These are phyloP conservation scores for Erannis defoliaria DNA, from an alignment of 2,888 invertebrate species.

Conservation along the genomic window DNA sequence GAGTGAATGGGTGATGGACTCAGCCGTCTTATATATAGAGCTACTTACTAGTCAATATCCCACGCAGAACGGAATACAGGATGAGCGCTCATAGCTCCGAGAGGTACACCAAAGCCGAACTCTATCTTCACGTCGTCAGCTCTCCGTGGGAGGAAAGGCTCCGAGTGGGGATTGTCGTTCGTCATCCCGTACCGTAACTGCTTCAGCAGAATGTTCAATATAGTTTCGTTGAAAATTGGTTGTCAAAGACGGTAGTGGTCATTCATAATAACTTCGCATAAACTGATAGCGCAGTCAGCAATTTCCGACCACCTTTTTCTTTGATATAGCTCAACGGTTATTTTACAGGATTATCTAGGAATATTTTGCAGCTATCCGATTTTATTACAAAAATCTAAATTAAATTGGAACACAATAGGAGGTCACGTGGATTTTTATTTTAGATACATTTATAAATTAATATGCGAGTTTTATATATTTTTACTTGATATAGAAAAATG, in stretches of 20 bases:
- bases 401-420: too few relatives aligned
- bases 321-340: too few relatives aligned
- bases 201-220: not conserved
- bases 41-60: constrained; percentile 85
- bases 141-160: constrained; percentile 63
- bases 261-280: too few relatives aligned
- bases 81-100: constrained; percentile 83
- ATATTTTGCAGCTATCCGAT: too few relatives aligned
- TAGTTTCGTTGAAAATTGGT: not conserved
- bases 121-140: constrained; percentile 86
- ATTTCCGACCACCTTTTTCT: too few relatives aligned
- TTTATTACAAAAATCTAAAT: too few relatives aligned
- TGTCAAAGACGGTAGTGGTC: not conserved
- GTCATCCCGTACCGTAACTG: constrained; percentile 58
- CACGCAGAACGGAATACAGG: constrained; percentile 85
- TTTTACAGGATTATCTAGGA: too few relatives aligned
- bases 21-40: too few relatives aligned
- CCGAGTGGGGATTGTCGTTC: constrained; percentile 59
- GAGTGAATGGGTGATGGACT: too few relatives aligned
- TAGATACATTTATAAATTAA: not conserved
- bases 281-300: too few relatives aligned
- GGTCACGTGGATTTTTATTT: too few relatives aligned
- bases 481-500: not conserved
- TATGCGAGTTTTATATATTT: not conserved
- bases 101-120: constrained; percentile 81